Evolutionary conservation across 2,113 vertebrate species (phyloP), one percentile per base, ranked within the genome.

Genomic region (Perca flavescens): DNA sequence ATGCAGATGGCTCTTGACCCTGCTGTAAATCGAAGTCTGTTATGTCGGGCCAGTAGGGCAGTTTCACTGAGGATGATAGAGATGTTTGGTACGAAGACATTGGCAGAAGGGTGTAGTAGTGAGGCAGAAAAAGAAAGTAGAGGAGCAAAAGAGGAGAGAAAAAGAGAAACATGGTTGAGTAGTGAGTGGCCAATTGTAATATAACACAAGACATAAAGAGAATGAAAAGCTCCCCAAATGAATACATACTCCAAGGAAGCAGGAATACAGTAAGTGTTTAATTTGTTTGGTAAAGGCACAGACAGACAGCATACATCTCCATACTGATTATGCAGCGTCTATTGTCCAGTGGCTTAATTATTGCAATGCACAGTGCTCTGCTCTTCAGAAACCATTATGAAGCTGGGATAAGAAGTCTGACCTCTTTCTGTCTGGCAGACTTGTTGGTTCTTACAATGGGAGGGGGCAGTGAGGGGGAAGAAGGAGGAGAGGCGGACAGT

Each of bases 361-460:
- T 92, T 89, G 83, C 83, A 76, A 83, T 61, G 86, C 86, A 79
- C 80, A 60, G 83, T 80, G 81, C 86, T 77, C 60, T 43, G 87
- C 89, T 92, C 90, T 92, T 92, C 83, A 93, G 54, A 90, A 92
- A 69, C 88, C 91, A 92, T 93, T 91, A 91, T 89, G 87, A 86
- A 78, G 84, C 88, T 31, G 2, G 25, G 78, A 89, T 90, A 93
- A 92, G 92, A 91, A 92, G 92, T 87, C 90, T 90, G 92, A 91
- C 92, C 91, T 92, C 92, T 82, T 92, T 93, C 84, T 88, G 78
- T 83, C 64, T 85, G 88, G 60, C 86, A 79, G 86, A 89, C 84
- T 89, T 88, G 85, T 77, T 90, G 86, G 80, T 86, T 89, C 84
- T 80, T 87, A 90, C 85, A 92, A 92, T 85, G 71, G 78, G 62